Conservation (phyloP, 2,888 invertebrate genomes). For the Xanthostigma xanthostigma region DNA sequence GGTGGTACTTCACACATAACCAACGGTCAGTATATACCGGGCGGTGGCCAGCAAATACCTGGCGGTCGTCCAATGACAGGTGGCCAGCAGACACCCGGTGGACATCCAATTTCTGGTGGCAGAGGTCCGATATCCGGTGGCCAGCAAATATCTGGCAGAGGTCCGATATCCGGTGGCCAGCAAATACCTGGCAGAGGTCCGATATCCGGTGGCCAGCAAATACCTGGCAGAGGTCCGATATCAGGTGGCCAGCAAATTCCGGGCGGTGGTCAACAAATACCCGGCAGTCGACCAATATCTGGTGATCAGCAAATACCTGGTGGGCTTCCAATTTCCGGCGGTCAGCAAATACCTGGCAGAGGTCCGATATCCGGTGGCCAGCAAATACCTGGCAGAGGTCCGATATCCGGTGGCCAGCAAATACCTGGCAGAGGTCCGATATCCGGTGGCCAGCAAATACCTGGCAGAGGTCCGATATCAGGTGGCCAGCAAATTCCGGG, state of each 20-base stretch:
- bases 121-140: too few species aligned
- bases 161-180: neutral
- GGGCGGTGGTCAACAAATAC: too few species aligned
- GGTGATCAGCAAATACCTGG: neutral
- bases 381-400: too few species aligned
- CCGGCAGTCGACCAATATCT: neutral
- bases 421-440: neutral
- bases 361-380: neutral
- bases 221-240: neutral
- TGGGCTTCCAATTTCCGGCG: too few species aligned
- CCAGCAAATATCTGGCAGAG: too few species aligned
- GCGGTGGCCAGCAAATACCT: too few species aligned
- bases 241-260: too few species aligned
- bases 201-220: neutral
- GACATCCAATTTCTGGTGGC: too few species aligned
- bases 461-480: neutral
- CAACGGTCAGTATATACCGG: neutral
- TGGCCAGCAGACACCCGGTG: too few species aligned
- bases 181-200: neutral
- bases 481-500: neutral
- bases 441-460: neutral
- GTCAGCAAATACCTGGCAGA: neutral
- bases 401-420: too few species aligned
- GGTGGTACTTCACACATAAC: too few species aligned
- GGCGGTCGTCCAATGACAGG: too few species aligned